phyloP scores from a whole-genome alignment of 2,888 invertebrate species.

The Xestia rhomboidea region DNA sequence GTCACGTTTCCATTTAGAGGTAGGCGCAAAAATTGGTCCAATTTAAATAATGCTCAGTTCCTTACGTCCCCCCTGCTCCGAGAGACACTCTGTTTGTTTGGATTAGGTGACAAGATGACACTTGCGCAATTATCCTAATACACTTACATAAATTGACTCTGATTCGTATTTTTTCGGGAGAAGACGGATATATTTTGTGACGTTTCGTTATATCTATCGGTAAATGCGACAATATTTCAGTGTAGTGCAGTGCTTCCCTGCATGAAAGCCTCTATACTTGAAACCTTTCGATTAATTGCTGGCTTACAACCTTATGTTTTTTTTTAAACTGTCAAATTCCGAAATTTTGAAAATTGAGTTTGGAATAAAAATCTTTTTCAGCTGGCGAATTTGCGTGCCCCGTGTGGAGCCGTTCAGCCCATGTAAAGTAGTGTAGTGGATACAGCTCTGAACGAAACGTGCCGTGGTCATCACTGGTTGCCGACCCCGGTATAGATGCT shows the following conservation, averaged over 20 bases:
- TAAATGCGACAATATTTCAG: neutral
- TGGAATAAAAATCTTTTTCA: too few species aligned
- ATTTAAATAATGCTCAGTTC: slow-evolving; percentile 78
- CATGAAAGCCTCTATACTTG: too few species aligned
- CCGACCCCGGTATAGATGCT: too few species aligned
- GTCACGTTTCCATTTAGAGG: slow-evolving; percentile 79
- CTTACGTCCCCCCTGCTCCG: slow-evolving; percentile 46
- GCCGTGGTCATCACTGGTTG: too few species aligned
- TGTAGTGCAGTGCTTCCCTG: neutral
- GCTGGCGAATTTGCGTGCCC: too few species aligned
- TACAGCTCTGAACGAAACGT: too few species aligned
- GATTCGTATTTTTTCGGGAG: slow-evolving; percentile 39
- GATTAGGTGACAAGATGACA: slow-evolving; percentile 62
- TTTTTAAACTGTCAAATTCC: too few species aligned
- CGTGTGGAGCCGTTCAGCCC: too few species aligned
- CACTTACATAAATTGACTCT: slow-evolving; percentile 51
- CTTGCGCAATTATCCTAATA: slow-evolving; percentile 56
- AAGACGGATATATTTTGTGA: slow-evolving; percentile 8
- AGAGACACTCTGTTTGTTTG: slow-evolving; percentile 62
- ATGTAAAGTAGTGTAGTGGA: too few species aligned
- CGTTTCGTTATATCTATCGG: neutral
- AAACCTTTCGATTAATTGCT: too few species aligned
- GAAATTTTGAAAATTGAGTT: too few species aligned
- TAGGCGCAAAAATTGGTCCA: slow-evolving; percentile 77
- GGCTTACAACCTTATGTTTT: too few species aligned